phyloP scores from a whole-genome alignment of 2,888 invertebrate genomes.

The Sericinus montela region DNA sequence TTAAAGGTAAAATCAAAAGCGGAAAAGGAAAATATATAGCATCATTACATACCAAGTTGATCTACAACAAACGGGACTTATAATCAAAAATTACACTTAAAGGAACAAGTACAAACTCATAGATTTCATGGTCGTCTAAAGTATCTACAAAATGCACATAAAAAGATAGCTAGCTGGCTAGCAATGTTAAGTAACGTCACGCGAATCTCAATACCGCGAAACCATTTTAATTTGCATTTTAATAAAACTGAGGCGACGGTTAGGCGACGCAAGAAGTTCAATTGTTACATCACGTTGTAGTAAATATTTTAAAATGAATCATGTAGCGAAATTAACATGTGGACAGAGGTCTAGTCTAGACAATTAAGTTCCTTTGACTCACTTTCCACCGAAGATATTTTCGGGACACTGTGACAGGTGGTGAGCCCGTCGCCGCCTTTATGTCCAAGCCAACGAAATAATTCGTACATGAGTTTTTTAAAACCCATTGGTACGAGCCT shows the following conservation, averaged over 20 bases:
- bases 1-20: too few relatives aligned
- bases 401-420: too few relatives aligned
- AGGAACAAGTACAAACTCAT: not conserved
- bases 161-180: constrained; percentile 28
- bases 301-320: not conserved
- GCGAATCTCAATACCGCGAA: constrained; percentile 33
- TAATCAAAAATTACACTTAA: too few relatives aligned
- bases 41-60: too few relatives aligned
- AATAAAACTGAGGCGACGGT: constrained; percentile 48
- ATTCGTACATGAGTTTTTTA: too few relatives aligned
- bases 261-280: constrained; percentile 25
- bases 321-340: not conserved
- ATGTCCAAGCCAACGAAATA: too few relatives aligned
- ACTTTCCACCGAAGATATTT: too few relatives aligned
- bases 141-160: constrained; percentile 38
- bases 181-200: constrained; percentile 45
- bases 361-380: too few relatives aligned
- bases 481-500: too few relatives aligned
- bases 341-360: not conserved
- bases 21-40: too few relatives aligned
- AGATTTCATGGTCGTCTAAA: constrained; percentile 18
- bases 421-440: too few relatives aligned
- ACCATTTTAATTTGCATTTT: constrained; percentile 58
- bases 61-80: too few relatives aligned
- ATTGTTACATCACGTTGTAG: constrained; percentile 14